phyloP scores from a whole-genome alignment of 2,113 vertebrate genomes.

The Zosterops japonicus region DNA sequence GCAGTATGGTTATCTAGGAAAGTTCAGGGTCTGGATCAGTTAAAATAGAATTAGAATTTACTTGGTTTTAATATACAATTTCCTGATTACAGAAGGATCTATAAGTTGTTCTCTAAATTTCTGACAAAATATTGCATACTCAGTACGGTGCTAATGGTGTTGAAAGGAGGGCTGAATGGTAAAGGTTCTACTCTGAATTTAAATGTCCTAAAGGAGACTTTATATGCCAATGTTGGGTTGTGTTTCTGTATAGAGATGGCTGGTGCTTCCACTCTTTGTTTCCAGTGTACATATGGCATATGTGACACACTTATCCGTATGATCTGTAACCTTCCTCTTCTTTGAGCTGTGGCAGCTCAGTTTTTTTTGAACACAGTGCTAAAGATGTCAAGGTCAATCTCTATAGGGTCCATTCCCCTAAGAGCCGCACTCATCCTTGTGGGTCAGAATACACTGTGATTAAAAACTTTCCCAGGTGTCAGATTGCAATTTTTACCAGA shows the following conservation, averaged over 20 bases:
- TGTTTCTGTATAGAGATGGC: background rate
- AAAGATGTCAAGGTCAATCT: background rate
- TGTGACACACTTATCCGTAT: background rate
- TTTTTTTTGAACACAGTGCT: background rate
- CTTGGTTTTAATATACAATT: background rate
- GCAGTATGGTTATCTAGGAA: background rate
- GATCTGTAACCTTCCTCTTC: background rate
- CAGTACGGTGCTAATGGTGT: background rate
- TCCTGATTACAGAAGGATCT: background rate
- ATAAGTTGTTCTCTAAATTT: background rate
- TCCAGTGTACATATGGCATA: background rate
- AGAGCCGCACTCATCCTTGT: background rate
- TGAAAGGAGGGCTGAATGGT: background rate
- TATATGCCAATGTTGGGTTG: background rate
- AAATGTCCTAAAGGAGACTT: background rate
- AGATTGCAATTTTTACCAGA: background rate
- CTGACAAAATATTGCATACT: background rate
- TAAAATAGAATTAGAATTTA: background rate
- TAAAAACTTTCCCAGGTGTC: too few species aligned
- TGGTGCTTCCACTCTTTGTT: background rate
- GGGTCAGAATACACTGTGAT: background rate
- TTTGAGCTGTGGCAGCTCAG: background rate
- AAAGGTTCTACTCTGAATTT: background rate
- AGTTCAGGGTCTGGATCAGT: background rate
- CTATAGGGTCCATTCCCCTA: background rate